A percentile compares a stretch with the other conserved stretches of the same genome.
phyloP scores from a whole-genome alignment of 1,140 invertebrate species.

The Holcopasites calliopsidis region DNA sequence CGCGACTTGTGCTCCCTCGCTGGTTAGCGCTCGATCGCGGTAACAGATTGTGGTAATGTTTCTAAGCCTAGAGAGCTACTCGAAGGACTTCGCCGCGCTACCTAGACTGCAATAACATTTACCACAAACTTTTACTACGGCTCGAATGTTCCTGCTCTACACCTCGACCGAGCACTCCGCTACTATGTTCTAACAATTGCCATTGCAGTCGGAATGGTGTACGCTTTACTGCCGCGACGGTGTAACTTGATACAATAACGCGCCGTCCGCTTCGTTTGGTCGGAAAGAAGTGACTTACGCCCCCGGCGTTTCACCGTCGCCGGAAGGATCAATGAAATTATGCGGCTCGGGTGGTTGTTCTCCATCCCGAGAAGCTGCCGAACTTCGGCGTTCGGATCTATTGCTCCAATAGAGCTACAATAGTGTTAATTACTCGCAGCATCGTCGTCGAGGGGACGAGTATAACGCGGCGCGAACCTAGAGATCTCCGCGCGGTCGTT shows the following conservation, averaged over 20 bases:
- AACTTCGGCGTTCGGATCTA: too few species aligned
- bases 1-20: not conserved
- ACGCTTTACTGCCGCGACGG: constrained; percentile 54
- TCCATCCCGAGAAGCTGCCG: too few species aligned
- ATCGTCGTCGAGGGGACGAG: too few species aligned
- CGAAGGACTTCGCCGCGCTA: constrained; percentile 41
- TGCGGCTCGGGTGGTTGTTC: not conserved
- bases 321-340: constrained; percentile 18
- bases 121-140: constrained; percentile 64
- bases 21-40: constrained; percentile 47
- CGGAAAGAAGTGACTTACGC: constrained; percentile 44
- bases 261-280: constrained; percentile 59
- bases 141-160: constrained; percentile 41
- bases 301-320: not conserved
- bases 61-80: constrained; percentile 58
- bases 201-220: constrained; percentile 52
- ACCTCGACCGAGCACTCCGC: constrained; percentile 21
- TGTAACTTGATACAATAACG: constrained; percentile 64
- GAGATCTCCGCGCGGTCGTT: not conserved
- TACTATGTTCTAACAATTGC: constrained; percentile 61
- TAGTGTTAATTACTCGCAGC: too few species aligned
- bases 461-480: too few species aligned
- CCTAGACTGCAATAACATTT: constrained; percentile 62
- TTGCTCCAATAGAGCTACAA: too few species aligned
- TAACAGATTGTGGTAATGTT: constrained; percentile 63